A percentile compares a stretch with the other conserved stretches of the same genome.
Evolutionary conservation across 2,797 vertebrate species (phyloP).

Genomic region (Todus mexicanus): DNA sequence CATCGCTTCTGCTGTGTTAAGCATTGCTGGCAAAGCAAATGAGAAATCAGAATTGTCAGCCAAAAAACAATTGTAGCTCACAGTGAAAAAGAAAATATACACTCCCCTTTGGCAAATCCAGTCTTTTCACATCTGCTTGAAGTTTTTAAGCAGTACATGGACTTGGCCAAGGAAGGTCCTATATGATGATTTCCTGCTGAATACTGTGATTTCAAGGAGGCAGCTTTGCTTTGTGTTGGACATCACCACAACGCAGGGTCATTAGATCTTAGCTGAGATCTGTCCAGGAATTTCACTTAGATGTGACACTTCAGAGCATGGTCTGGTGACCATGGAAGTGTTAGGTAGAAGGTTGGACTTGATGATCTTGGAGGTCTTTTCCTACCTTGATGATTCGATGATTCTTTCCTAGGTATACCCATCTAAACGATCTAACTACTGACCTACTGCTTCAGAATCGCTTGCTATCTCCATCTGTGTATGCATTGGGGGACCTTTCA

Average conservation of each 20-base stretch:
- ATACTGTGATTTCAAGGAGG: neutral
- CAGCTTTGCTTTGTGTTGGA: neutral
- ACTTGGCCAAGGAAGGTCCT: neutral
- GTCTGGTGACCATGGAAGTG: no score
- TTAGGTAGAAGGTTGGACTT: no score
- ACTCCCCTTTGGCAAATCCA: conserved; percentile 2
- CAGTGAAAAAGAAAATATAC: neutral
- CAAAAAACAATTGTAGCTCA: neutral
- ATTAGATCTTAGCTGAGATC: neutral
- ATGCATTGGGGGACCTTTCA: neutral
- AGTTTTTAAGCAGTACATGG: neutral
- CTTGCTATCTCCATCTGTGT: neutral
- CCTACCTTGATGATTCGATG: no score
- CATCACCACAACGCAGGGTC: neutral
- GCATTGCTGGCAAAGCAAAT: neutral
- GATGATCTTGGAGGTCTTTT: no score
- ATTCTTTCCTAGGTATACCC: accelerated
- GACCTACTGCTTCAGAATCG: neutral
- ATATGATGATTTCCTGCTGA: neutral
- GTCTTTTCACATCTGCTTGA: neutral
- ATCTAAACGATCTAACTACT: neutral
- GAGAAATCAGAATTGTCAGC: neutral
- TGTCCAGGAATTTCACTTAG: neutral
- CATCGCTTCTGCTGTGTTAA: neutral
- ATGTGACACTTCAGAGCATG: no score